These are phyloP conservation scores for Enteromius argenteus DNA, from an alignment of 2,797 vertebrate species.

Conservation along the genomic window DNA sequence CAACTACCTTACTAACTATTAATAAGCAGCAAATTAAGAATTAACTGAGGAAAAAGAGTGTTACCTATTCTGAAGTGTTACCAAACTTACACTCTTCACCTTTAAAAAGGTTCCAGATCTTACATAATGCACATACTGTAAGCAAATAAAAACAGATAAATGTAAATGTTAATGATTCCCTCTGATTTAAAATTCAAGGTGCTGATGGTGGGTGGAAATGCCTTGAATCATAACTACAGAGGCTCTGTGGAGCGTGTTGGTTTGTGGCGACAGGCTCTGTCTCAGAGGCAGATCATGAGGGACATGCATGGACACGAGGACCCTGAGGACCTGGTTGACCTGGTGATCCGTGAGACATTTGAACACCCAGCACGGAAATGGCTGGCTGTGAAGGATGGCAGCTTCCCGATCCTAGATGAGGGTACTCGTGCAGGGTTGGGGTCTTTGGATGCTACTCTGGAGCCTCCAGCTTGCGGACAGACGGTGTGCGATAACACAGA, in stretches of 20 bases:
- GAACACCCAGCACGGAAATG: conserved; percentile 89
- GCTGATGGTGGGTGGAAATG: conserved; percentile 93
- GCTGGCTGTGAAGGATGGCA: conserved; percentile 85
- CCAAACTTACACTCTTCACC: conserved; percentile 7
- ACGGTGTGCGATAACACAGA: conserved; percentile 92
- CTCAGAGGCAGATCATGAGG: conserved; percentile 88
- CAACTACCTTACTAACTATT: no score
- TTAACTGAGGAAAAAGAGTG: no score
- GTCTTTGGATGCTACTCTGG: conserved; percentile 88
- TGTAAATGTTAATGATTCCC: neutral
- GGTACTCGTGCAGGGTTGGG: conserved; percentile 78
- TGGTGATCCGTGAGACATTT: conserved; percentile 93
- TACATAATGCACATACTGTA: neutral
- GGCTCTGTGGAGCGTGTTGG: conserved; percentile 89
- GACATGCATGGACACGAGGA: conserved; percentile 87
- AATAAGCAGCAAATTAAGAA: no score
- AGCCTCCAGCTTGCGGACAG: conserved; percentile 95
- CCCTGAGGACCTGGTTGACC: conserved; percentile 85
- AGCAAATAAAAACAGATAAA: conserved; percentile 7
- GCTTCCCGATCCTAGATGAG: conserved; percentile 81
- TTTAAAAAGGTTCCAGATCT: conserved; percentile 4
- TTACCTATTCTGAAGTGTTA: no score
- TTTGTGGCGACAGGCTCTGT: conserved; percentile 89
- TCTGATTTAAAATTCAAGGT: conserved; percentile 74
- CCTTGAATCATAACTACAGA: conserved; percentile 92